Evolutionary conservation across 2,888 invertebrate genomes (phyloP), one percentile per base, ranked within the genome.

Genomic region (Caenorhabditis sp.): DNA sequence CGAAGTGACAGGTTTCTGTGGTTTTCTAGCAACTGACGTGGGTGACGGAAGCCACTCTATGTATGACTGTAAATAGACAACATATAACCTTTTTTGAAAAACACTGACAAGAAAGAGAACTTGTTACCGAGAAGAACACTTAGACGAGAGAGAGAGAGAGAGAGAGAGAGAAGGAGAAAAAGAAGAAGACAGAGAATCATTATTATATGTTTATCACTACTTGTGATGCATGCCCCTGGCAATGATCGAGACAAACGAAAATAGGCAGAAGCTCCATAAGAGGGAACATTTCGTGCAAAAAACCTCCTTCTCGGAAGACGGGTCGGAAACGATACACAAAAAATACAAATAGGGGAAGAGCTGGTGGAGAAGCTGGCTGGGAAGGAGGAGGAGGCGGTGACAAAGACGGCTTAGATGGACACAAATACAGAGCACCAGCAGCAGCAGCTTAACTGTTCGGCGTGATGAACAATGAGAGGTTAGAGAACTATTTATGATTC

Each of bases 201-300:
- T 38, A 31, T 31, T 49, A 16, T n/a, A n/a, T 63, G 49, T 28
- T 54, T 16, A 38, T 38, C 38, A 38, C 38, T 12, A 70, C 49
- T n/a, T 22, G 47, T 38, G 38, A 38, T 35, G 26, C 16, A 59
- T 56, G 22, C n/a, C 16, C 2, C 47, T 35, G 61, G 31, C 28
- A 31, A 58, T 16, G 44, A 47, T 44, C 47, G 63, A 22, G 47
- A 54, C 22, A 49, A 68, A 54, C n/a, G 19, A 79, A 31, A 61
- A 68, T 73, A 49, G 24, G 19, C 61, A 41, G 24, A 14, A 35
- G 24, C 12, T 19, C 63, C 26, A 54, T 38, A 54, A 61, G 49
- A 44, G 41, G n/a, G 75, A 74, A 56, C 63, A 70, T 24, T 63
- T 70, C 66, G 74, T 69, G 69, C 56, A 81, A 68, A 80, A 64